Percentiles rank a stretch among this genome's conserved stretches.
Evolutionary conservation across 2,888 invertebrate genomes (phyloP).

Genomic region (Stenoptilia bipunctidactyla): DNA sequence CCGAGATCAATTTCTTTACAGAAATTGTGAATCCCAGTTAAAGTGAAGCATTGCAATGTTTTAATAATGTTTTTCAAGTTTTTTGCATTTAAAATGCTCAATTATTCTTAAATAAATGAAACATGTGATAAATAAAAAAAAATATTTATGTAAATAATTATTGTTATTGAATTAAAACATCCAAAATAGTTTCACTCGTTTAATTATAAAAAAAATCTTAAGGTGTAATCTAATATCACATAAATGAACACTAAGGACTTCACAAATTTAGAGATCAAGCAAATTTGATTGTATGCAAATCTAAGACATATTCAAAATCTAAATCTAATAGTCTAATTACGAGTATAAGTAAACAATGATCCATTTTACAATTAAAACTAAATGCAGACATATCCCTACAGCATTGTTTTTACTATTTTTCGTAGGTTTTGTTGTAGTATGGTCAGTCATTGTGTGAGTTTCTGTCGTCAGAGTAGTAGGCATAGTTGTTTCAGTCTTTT

Average conservation of each 20-base stretch:
- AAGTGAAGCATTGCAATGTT: no score
- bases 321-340: neutral
- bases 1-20: no score
- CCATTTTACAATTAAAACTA: neutral
- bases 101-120: no score
- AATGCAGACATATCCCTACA: neutral
- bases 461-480: no score
- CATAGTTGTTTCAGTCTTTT: no score
- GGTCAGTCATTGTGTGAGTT: neutral
- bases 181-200: slow-evolving; percentile 9
- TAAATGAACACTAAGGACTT: slow-evolving; percentile 26
- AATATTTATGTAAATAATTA: no score
- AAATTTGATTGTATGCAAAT: neutral
- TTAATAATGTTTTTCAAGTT: no score
- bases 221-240: slow-evolving; percentile 37
- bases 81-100: no score
- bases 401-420: neutral
- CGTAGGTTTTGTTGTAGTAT: neutral
- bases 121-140: no score
- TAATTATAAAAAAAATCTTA: slow-evolving; percentile 6
- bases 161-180: no score
- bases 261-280: neutral
- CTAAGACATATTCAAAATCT: neutral
- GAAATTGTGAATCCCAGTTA: no score
- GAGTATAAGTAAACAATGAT: neutral